Evolutionary conservation across 2,113 vertebrate genomes (phyloP).

Genomic region (Vulpes lagopus): DNA sequence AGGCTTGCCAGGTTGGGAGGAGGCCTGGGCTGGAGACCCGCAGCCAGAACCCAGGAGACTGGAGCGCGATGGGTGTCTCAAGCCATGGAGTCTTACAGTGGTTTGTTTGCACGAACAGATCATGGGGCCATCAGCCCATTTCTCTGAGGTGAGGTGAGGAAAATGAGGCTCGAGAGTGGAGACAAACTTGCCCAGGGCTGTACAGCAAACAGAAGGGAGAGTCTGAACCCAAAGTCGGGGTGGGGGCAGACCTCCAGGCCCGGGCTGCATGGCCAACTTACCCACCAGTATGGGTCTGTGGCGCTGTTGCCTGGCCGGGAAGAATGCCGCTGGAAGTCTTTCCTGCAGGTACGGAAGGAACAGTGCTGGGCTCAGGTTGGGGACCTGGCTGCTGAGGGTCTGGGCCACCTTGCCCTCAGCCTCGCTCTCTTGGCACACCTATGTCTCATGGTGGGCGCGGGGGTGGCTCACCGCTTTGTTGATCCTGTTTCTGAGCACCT

Average conservation of each 20-base stretch:
- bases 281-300: fast-evolving
- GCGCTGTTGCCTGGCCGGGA: not conserved
- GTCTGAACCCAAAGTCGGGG: too few relatives aligned
- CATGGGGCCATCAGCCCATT: not conserved
- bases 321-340: not conserved
- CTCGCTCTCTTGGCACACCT: too few relatives aligned
- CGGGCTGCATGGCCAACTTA: too few relatives aligned
- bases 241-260: not conserved
- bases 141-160: not conserved
- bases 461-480: not conserved
- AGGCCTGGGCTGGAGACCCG: not conserved
- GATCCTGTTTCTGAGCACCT: not conserved
- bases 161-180: not conserved
- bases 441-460: not conserved
- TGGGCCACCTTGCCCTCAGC: not conserved
- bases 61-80: fast-evolving
- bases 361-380: fast-evolving
- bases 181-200: not conserved
- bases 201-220: too few relatives aligned
- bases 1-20: fast-evolving
- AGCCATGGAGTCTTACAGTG: not conserved
- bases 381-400: not conserved
- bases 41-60: not conserved
- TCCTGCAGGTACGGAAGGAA: fast-evolving
- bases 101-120: not conserved